phyloP scores from a whole-genome alignment of 2,113 vertebrate genomes.

The Atractosteus spatula region DNA sequence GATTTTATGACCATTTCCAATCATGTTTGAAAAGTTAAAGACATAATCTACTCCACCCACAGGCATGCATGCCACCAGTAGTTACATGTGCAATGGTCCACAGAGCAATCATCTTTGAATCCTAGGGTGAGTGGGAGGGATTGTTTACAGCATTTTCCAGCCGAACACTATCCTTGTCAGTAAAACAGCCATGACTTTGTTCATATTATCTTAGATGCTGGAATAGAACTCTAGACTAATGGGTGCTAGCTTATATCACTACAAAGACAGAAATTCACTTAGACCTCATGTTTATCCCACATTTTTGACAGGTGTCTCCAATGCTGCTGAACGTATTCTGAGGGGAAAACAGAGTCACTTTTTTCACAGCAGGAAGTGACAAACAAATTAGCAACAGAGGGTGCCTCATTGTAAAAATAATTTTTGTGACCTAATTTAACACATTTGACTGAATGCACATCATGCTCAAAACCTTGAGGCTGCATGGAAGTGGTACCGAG shows the following conservation, averaged over 20 bases:
- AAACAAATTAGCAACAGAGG: background rate
- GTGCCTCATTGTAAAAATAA: too few species aligned
- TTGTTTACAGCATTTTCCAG: background rate
- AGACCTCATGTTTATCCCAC: background rate
- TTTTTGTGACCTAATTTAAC: too few species aligned
- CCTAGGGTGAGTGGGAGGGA: background rate
- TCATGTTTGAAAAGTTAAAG: slow-evolving; percentile 8
- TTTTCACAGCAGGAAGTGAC: background rate
- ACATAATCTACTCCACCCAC: slow-evolving; percentile 13
- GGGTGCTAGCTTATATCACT: background rate
- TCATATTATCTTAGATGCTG: background rate
- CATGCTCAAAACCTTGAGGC: background rate
- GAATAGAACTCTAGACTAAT: background rate
- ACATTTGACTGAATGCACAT: too few species aligned
- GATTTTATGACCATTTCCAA: slow-evolving; percentile 11
- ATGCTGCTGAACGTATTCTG: too few species aligned
- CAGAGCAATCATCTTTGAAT: background rate
- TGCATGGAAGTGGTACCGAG: background rate
- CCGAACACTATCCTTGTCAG: background rate
- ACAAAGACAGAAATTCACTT: background rate
- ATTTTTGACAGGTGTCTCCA: background rate
- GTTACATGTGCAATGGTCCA: slow-evolving; percentile 1
- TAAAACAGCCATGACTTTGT: background rate
- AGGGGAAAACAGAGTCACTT: too few species aligned
- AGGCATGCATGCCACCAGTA: background rate